Percentiles rank a stretch among this genome's conserved stretches.
phyloP scores from a whole-genome alignment of 2,113 vertebrate species.

The Orientallactaga bullata region DNA sequence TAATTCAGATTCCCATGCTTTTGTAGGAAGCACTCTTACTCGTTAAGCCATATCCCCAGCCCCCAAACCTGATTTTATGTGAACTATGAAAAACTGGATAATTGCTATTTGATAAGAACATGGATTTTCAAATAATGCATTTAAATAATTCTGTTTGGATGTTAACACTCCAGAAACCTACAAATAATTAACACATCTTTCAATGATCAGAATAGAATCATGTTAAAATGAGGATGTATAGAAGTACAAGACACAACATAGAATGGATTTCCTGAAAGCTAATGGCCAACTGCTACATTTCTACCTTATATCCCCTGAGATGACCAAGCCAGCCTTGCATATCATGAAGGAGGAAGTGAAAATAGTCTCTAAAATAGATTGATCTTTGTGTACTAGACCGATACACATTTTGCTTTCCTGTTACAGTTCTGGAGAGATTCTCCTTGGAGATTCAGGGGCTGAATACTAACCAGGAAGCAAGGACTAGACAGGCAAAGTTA shows the following conservation, averaged over 20 bases:
- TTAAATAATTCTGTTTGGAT: background rate
- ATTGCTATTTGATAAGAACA: fast-evolving
- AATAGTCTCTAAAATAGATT: background rate
- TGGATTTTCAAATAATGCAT: background rate
- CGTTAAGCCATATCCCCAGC: background rate
- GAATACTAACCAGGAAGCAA: background rate
- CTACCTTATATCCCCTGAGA: fast-evolving
- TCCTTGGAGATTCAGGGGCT: background rate
- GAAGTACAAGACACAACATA: background rate
- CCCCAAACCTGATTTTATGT: background rate
- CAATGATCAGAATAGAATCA: background rate
- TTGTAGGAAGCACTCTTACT: too few relatives aligned
- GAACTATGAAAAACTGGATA: background rate
- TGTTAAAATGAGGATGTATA: background rate
- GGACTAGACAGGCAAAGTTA: background rate
- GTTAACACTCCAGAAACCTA: background rate
- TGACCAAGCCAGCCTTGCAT: too few relatives aligned
- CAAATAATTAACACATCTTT: background rate
- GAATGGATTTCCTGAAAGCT: background rate
- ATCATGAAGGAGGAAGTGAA: background rate
- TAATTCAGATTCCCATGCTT: too few relatives aligned
- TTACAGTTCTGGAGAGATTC: background rate
- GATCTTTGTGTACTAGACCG: too few relatives aligned
- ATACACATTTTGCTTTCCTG: background rate
- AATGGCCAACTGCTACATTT: background rate